Conservation (phyloP, 1,140 invertebrate genomes). For the Macrobrachium rosenbergii region DNA sequence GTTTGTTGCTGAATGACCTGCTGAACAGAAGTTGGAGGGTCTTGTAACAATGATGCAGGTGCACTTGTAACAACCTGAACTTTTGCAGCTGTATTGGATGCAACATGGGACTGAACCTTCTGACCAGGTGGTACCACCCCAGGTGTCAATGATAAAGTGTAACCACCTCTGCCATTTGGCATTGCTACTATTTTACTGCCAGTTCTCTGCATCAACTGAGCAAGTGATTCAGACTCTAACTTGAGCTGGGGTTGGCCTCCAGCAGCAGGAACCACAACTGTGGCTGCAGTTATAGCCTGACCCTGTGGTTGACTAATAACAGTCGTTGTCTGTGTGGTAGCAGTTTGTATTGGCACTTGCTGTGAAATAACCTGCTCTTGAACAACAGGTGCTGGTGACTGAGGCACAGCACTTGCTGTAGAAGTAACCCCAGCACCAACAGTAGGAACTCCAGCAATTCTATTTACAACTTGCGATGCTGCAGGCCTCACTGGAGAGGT, state of each 20-base stretch:
- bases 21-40: background rate
- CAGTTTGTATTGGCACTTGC: conserved; percentile 28
- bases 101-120: conserved; percentile 38
- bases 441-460: conserved; percentile 20
- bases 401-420: conserved; percentile 3
- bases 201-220: conserved; percentile 62
- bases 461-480: conserved; percentile 47
- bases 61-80: conserved; percentile 50
- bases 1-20: conserved; percentile 47
- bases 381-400: background rate
- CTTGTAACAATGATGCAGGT: conserved; percentile 19
- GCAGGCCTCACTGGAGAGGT: conserved; percentile 28
- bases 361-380: conserved; percentile 33
- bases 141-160: conserved; percentile 62
- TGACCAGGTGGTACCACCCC: conserved; percentile 49
- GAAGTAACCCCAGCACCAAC: conserved; percentile 10
- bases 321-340: conserved; percentile 26
- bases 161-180: conserved; percentile 64
- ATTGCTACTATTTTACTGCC: conserved; percentile 64
- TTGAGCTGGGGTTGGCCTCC: conserved; percentile 60
- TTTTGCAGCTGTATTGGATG: conserved; percentile 55
- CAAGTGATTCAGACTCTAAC: conserved; percentile 48
- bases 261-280: conserved; percentile 40
- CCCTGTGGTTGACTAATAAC: conserved; percentile 42
- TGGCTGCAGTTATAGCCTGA: conserved; percentile 46